Base-by-base conservation (phyloP, 1,140 invertebrate species). In the Drosophila kepulauana region DNA sequence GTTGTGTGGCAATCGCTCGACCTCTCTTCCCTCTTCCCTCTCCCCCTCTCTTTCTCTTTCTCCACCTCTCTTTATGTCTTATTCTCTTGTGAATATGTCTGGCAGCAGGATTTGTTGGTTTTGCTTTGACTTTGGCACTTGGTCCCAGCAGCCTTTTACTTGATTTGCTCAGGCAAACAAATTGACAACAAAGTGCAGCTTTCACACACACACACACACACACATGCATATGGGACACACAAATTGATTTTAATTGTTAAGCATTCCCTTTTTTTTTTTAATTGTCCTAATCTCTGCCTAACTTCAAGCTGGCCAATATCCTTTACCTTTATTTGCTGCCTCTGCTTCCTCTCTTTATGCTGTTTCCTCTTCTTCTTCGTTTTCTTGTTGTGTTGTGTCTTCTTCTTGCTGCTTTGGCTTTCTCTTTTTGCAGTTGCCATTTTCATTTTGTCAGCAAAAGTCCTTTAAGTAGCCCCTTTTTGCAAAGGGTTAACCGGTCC, bases 221-320 rank as follows among this genome's bases (percentile, higher is more conserved):
- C 30, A 71, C 56, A 63, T 46, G 56, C 30, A 13, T 11, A 3
- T 15, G 43, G 52, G 20, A 68, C 72, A 70, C 82, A 89, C 85
- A 87, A 87, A 87, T 89, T 87, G 84, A 87, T 87, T 87, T 88
- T 89, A 88, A 88, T 87, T 87, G 85, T 89, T 87, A 89, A 75
- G 85, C 84, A 87, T 87, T 89, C 67, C 85, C 85, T 84, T 87
- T 87, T 87, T 84, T 16, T 87, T 87, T 85, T 25, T 87, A 87
- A 87, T 87, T 88, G 82, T 86, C 82, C 82, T 86, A 86, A 86
- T 86, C 84, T 88, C 70, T 79, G 72, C 76, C 61, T 74, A 86
- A 74, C 84, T 79, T 68, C 54, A 77, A 62, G 61, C 82, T 63
- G 58, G 73, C 82, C 82, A 86, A 86, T 86, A 86, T 86, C 79